phyloP scores from a whole-genome alignment of 2,113 vertebrate genomes.

The Merops nubicus region DNA sequence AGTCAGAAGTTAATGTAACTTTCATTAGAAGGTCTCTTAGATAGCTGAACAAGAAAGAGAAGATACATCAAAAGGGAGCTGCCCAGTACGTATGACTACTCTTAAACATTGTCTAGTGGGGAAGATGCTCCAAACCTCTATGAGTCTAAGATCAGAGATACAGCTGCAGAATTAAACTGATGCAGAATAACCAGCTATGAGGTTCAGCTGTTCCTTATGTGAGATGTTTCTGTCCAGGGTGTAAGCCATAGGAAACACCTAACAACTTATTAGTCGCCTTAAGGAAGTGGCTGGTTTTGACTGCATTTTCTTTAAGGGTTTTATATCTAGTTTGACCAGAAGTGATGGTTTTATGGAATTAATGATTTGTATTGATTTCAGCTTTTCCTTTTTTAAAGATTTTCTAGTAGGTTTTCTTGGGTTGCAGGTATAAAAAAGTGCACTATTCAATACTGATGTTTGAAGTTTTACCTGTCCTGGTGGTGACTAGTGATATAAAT shows the following conservation, averaged over 20 bases:
- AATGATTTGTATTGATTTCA: background rate
- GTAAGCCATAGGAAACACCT: background rate
- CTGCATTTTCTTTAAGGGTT: background rate
- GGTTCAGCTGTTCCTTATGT: background rate
- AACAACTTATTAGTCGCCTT: background rate
- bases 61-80: background rate
- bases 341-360: background rate
- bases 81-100: background rate
- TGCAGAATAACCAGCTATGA: background rate
- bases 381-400: background rate
- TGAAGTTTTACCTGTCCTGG: background rate
- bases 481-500: background rate
- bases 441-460: background rate
- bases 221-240: background rate
- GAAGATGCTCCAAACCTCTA: background rate
- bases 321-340: background rate
- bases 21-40: background rate
- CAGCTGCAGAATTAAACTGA: background rate
- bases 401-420: background rate
- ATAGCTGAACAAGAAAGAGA: background rate
- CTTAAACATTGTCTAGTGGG: background rate
- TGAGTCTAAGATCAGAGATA: background rate
- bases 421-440: background rate
- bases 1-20: background rate
- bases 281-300: background rate